Base-by-base conservation (phyloP, 2,113 vertebrate species). In the Proterorhinus semilunaris region DNA sequence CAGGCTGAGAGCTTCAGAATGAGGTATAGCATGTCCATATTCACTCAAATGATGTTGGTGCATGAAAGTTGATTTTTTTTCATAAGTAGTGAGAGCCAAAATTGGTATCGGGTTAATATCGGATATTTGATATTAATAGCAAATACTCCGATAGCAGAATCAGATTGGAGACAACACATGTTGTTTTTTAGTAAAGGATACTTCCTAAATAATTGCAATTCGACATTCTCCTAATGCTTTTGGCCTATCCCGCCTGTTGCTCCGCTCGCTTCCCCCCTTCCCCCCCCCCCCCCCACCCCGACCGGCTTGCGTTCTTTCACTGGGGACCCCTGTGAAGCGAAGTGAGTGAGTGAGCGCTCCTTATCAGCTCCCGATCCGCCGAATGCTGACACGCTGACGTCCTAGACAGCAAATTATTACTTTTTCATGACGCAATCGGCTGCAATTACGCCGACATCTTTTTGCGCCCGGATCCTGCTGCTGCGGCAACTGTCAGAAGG, bases 401-500 rank as follows among this genome's bases (percentile, higher is more conserved):
- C 88, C 91, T 90, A 91, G 91, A 92, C 92, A 92, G 92, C 91
- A 92, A 92, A 93, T 93, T 92, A 92, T 93, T 91, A 92, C 92
- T 93, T 93, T 93, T 92, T 93, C 87, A 92, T 93, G 92, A 93
- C 90, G 92, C 92, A 93, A 93, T 91, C 88, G 91, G 90, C 87
- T 93, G 92, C 92, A 93, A 93, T 93, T 93, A 93, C 90, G 91
- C 91, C 90, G 91, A 93, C 92, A 93, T 91, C 88, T 13, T 90
- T 91, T 91, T 36, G 27, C 27, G 89, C 86, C 84, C 79, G 78
- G 88, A 90, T 90, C 91, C 89, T 90, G 88, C 91, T 83, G 89
- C 86, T 90, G 81, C 90, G 82, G 91, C 85, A 87, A 91, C 92
- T 93, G 92, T 93, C 92, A 93, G 89, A 44, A 90, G 88, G 88